Evolutionary conservation across 2,888 invertebrate genomes (phyloP), one percentile per base, ranked within the genome.

Genomic region (Dusona sp.): DNA sequence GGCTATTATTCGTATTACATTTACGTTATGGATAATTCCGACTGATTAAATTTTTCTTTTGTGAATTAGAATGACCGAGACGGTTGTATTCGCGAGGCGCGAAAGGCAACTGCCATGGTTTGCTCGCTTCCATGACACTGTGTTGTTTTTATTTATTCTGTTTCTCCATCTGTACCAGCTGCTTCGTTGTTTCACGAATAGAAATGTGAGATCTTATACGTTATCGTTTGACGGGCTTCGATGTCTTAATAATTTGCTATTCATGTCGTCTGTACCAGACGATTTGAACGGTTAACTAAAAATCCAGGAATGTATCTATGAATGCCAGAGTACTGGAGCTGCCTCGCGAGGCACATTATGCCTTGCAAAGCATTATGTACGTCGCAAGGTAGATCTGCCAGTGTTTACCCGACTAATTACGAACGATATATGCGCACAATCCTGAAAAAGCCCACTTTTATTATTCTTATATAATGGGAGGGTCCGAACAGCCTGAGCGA

Each of bases 21-120:
- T 83, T 86, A 87, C 87, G 86, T 87, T 84, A 83, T 48, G 13
- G 68, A 79, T 83, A 87, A 84, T 87, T 87, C 86, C 84, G 75
- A 84, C 83, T 86, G 86, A 87, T 84, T 80, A 86, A 88, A 86
- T 80, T 86, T 81, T 42, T 80, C 83, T 84, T 84, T 84, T 70
- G 83, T 83, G 87, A 88, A 88, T 88, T 87, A 87, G 86, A 87
- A 88, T 88, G 78, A 87, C 87, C 83, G 54, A 7, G 2, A 74
- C 81, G 81, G 81, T 38, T 78, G 42, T 82, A 68, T 85, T 67
- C 61, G 45, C 68, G 57, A 73, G 29, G 57, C 57, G 74, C 70
- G 13, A 70, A 61, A 70, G 57, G 72, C 70, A 16, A n/a, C 8
- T 67, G 51, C 70, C 42, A 57, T 45, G 13, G 72, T 79, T 54